Evolutionary conservation across 2,888 invertebrate species (phyloP).

Genomic region (Rambutsinella grinnellia): DNA sequence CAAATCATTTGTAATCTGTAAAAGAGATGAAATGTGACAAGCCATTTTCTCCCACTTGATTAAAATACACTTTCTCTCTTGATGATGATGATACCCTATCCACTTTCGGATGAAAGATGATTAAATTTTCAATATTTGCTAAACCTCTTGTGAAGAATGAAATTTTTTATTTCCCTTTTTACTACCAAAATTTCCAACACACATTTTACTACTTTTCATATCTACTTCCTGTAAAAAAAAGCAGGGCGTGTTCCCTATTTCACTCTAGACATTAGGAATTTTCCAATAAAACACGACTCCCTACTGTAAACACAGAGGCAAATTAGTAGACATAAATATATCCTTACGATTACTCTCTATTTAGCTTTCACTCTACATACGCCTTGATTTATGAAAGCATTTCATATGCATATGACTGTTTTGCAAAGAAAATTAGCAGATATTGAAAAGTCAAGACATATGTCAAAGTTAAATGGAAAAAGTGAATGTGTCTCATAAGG

Average conservation of each 20-base stretch:
- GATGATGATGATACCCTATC: constrained; percentile 53
- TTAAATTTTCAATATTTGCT: constrained; percentile 49
- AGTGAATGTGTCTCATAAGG: background rate
- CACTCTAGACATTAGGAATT: too few species aligned
- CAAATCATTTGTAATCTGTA: background rate
- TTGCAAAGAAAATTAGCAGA: too few species aligned
- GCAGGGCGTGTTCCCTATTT: too few species aligned
- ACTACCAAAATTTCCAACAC: constrained; percentile 15
- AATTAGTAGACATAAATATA: too few species aligned
- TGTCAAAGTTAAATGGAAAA: background rate
- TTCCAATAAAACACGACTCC: too few species aligned
- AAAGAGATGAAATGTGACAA: background rate
- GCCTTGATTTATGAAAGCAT: too few species aligned
- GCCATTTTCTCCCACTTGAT: background rate
- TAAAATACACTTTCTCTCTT: background rate
- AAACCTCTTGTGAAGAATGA: background rate
- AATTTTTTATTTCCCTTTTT: background rate
- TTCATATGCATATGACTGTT: too few species aligned
- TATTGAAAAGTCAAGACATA: background rate
- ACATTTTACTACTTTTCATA: background rate
- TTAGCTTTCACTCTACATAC: too few species aligned
- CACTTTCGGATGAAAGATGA: constrained; percentile 43
- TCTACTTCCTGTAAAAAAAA: too few species aligned
- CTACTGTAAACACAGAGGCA: background rate
- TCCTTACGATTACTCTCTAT: too few species aligned